A percentile compares a stretch with the other conserved stretches of the same genome.
phyloP scores from a whole-genome alignment of 1,140 invertebrate genomes.

The Euglossa dilemma region DNA sequence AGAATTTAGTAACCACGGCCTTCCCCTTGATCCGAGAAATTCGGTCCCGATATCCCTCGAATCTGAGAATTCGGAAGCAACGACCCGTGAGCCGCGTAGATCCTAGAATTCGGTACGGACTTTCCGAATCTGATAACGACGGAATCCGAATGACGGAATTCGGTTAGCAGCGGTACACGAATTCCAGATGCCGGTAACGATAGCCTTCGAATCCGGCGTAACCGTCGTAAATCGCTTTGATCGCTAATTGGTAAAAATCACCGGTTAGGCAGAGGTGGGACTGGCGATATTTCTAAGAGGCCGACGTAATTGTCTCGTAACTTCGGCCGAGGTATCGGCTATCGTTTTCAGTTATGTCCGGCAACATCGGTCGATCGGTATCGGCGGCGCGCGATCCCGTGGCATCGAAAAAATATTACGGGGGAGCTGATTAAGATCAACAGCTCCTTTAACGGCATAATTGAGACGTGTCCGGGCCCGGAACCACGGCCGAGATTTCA shows the following conservation, averaged over 20 bases:
- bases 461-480: slow-evolving; percentile 45
- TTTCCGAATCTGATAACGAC: neutral
- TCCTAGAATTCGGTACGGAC: neutral
- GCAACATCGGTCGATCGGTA: slow-evolving; percentile 33
- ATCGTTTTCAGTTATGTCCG: slow-evolving; percentile 21
- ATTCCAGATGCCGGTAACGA: neutral
- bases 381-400: slow-evolving; percentile 11
- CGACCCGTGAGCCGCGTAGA: neutral
- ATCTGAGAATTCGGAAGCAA: neutral
- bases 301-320: slow-evolving; percentile 12
- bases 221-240: neutral
- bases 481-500: slow-evolving; percentile 40
- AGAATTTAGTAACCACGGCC: no score
- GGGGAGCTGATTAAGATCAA: slow-evolving; percentile 30
- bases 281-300: neutral
- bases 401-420: slow-evolving; percentile 7
- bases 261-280: neutral
- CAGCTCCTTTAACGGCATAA: slow-evolving; percentile 37
- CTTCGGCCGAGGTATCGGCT: neutral
- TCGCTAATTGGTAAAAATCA: neutral
- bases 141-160: neutral
- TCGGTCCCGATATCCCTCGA: no score
- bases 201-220: neutral
- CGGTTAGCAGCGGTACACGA: neutral
- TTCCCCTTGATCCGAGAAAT: neutral